Percentiles rank a stretch among this genome's conserved stretches.
Evolutionary conservation across 2,113 vertebrate species (phyloP).

Genomic region (Cheilinus undulatus): DNA sequence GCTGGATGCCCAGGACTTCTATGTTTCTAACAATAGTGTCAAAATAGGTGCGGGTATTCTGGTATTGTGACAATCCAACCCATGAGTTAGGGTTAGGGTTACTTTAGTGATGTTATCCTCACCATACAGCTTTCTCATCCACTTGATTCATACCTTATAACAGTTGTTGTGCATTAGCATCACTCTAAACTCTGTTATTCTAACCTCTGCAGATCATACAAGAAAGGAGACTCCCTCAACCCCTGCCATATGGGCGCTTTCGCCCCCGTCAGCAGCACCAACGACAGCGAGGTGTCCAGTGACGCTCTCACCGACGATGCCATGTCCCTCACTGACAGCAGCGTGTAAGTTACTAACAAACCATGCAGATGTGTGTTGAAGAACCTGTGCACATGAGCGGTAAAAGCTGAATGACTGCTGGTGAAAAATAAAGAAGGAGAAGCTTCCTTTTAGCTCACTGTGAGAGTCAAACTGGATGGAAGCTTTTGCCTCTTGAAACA

Average conservation of each 20-base stretch:
- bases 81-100: too few relatives aligned
- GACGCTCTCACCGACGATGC: constrained; percentile 96
- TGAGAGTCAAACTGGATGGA: neutral
- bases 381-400: neutral
- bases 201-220: constrained; percentile 87
- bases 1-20: too few relatives aligned
- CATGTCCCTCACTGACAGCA: constrained; percentile 96
- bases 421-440: neutral
- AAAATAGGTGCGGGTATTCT: too few relatives aligned
- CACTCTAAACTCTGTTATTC: neutral
- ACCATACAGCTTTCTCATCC: neutral
- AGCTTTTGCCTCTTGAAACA: neutral
- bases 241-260: constrained; percentile 90
- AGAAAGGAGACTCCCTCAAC: constrained; percentile 86
- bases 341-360: constrained; percentile 89
- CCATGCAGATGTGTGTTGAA: neutral
- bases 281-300: constrained; percentile 97
- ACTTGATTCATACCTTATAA: constrained; percentile 40
- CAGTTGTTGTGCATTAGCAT: constrained; percentile 15
- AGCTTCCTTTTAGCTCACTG: neutral
- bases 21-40: too few relatives aligned
- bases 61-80: too few relatives aligned
- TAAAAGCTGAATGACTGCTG: constrained; percentile 13
- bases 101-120: too few relatives aligned
- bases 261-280: constrained; percentile 94